These are phyloP conservation scores for Acanthosepion esculentum DNA, from an alignment of 2,888 invertebrate genomes.

Conservation along the genomic window DNA sequence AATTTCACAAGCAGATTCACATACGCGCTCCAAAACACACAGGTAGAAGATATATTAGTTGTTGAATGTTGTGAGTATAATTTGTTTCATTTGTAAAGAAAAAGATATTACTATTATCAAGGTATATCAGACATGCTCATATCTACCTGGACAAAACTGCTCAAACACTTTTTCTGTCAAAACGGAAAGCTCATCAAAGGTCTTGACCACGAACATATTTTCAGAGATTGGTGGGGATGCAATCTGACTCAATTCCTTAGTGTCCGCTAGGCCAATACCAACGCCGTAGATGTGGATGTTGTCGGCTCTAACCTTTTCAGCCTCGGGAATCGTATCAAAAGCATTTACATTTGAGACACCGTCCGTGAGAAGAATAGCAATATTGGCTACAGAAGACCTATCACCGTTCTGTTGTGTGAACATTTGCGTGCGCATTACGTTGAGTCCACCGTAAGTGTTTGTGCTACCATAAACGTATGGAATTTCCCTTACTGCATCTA, in stretches of 20 bases:
- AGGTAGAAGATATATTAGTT: no score
- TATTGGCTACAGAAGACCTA: constrained; percentile 62
- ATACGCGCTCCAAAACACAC: no score
- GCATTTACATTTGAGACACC: constrained; percentile 67
- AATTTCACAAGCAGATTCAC: not conserved
- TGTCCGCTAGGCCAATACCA: constrained; percentile 61
- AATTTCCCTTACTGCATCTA: constrained; percentile 60
- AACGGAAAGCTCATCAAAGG: constrained; percentile 52
- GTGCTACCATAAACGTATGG: constrained; percentile 67
- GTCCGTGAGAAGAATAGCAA: constrained; percentile 60
- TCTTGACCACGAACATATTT: constrained; percentile 59
- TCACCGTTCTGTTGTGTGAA: constrained; percentile 65
- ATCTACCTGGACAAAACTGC: constrained; percentile 58
- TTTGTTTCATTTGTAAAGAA: not conserved
- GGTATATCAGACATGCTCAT: not conserved
- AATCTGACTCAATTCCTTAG: constrained; percentile 62
- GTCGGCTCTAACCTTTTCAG: constrained; percentile 54
- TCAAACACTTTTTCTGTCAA: constrained; percentile 58
- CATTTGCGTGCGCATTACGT: constrained; percentile 62
- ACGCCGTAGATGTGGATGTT: constrained; percentile 56
- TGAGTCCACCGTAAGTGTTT: constrained; percentile 69
- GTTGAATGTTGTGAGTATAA: not conserved
- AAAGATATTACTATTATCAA: not conserved
- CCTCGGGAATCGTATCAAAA: constrained; percentile 66
- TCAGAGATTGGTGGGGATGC: constrained; percentile 59